These are phyloP conservation scores for Pyrgus malvae DNA, from an alignment of 2,888 invertebrate genomes.

Conservation along the genomic window DNA sequence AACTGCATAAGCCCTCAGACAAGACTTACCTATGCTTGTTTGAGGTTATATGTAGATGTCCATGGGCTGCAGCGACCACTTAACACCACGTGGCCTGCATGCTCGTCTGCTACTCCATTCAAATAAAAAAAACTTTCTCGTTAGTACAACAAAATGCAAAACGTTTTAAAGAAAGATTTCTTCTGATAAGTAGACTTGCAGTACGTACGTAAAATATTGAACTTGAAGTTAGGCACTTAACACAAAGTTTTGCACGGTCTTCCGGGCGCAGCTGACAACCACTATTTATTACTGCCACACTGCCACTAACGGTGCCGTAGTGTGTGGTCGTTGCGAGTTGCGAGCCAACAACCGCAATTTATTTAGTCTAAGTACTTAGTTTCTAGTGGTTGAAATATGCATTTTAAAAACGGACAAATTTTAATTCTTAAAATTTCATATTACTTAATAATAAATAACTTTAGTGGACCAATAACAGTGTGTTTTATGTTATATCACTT, in stretches of 20 bases:
- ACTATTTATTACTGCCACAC: conserved; percentile 19
- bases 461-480: too few species aligned
- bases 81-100: too few species aligned
- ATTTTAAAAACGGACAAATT: not conserved
- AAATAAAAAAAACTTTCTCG: too few species aligned
- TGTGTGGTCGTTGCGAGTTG: conserved; percentile 7
- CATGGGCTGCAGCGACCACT: too few species aligned
- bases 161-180: conserved; percentile 12
- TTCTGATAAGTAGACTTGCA: not conserved
- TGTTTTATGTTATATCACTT: too few species aligned
- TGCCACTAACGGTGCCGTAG: conserved; percentile 16
- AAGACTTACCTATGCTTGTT: too few species aligned
- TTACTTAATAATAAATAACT: too few species aligned
- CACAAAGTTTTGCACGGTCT: conserved; percentile 10
- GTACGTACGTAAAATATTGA: conserved; percentile 18
- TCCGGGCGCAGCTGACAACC: conserved; percentile 17
- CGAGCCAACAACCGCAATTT: conserved; percentile 14
- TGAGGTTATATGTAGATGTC: too few species aligned
- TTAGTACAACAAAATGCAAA: not conserved
- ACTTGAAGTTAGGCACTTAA: conserved; percentile 24
- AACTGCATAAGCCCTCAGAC: too few species aligned
- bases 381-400: conserved; percentile 2
- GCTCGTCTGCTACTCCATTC: too few species aligned
- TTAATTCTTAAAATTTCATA: not conserved
- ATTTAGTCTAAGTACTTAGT: conserved; percentile 6